phyloP scores from a whole-genome alignment of 2,797 vertebrate species.

The Orestias chungarensis region DNA sequence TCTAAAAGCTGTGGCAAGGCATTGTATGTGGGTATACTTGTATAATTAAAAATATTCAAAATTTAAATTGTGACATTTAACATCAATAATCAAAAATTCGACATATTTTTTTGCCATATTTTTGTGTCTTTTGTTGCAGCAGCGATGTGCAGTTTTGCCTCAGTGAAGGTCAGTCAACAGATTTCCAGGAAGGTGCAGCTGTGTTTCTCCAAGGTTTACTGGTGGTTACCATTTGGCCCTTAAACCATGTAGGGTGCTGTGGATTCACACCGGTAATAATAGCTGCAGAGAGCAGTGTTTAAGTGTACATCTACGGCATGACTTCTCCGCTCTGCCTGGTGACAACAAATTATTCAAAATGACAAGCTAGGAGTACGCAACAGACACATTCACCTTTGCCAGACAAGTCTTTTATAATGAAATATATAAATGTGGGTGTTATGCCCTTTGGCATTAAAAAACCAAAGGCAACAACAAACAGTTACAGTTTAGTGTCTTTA shows the following conservation, averaged over 20 bases:
- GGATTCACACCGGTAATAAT: constrained; percentile 80
- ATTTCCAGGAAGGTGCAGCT: constrained; percentile 59
- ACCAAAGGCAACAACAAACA: background rate
- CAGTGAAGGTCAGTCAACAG: constrained; percentile 32
- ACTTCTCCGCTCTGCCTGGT: constrained; percentile 35
- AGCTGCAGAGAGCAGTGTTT: constrained; percentile 58
- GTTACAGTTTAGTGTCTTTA: background rate
- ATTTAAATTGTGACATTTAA: background rate
- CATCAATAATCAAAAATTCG: background rate
- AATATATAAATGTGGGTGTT: background rate
- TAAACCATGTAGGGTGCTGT: constrained; percentile 65
- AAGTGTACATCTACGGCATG: constrained; percentile 52
- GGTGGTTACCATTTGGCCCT: constrained; percentile 59
- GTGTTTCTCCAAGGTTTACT: constrained; percentile 73
- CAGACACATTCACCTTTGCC: constrained; percentile 6
- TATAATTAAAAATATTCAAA: background rate
- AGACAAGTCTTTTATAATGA: background rate
- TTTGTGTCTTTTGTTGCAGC: background rate
- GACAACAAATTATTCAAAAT: constrained; percentile 41
- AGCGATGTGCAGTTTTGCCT: constrained; percentile 13
- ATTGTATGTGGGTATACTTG: background rate
- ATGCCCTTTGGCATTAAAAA: background rate
- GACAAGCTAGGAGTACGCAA: constrained; percentile 22
- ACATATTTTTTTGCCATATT: background rate
- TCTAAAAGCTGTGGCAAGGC: background rate